Evolutionary conservation across 2,113 vertebrate species (phyloP).

Genomic region (Rissa tridactyla): DNA sequence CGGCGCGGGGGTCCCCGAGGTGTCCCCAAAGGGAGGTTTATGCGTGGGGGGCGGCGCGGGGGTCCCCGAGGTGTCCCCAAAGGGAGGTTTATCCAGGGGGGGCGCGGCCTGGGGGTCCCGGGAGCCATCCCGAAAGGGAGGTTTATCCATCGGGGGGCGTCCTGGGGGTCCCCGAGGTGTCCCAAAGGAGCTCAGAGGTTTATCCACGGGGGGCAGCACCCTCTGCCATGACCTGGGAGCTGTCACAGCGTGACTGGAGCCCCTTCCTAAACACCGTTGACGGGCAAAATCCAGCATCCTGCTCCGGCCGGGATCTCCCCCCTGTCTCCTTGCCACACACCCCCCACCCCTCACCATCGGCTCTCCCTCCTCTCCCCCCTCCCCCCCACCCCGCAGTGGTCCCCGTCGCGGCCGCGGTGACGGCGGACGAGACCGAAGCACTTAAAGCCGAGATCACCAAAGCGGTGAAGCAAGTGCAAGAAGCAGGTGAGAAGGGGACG

Average conservation of each 20-base stretch:
- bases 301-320: accelerated
- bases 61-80: background rate
- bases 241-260: accelerated
- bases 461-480: slow-evolving; percentile 94
- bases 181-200: background rate
- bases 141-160: background rate
- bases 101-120: background rate
- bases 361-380: background rate
- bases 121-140: background rate
- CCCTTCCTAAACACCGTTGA: accelerated
- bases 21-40: too few species aligned
- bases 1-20: background rate
- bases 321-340: too few species aligned
- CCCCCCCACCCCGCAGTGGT: slow-evolving; percentile 77
- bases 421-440: slow-evolving; percentile 90
- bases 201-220: background rate
- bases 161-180: background rate
- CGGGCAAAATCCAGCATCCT: background rate
- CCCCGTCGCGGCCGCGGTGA: slow-evolving; percentile 84
- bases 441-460: slow-evolving; percentile 97
- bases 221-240: background rate
- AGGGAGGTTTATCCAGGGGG: background rate
- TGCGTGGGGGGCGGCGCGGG: background rate
- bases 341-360: accelerated
- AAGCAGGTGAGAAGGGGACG: slow-evolving; percentile 80